A percentile compares a stretch with the other conserved stretches of the same genome.
Evolutionary conservation across 1,140 invertebrate species (phyloP).

Genomic region (Nebria ingens): DNA sequence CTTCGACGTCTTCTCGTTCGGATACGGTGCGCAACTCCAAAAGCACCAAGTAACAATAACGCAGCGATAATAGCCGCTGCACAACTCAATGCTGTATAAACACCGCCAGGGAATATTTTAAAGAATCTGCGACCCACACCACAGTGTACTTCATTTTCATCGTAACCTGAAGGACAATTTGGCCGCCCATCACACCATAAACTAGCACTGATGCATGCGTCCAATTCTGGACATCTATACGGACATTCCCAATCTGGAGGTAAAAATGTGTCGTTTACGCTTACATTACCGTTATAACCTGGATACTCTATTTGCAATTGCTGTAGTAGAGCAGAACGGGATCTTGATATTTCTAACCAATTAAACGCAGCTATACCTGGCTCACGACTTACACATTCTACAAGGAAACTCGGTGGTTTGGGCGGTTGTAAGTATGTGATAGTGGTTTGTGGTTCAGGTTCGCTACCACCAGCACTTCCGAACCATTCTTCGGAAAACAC

Average conservation of each 20-base stretch:
- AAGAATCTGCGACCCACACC: conserved; percentile 35
- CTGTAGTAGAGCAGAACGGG: conserved; percentile 48
- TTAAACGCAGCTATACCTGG: conserved; percentile 55
- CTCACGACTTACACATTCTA: conserved; percentile 61
- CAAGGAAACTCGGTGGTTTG: conserved; percentile 49
- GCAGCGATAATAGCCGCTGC: conserved; percentile 42
- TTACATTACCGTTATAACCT: conserved; percentile 33
- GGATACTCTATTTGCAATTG: conserved; percentile 39
- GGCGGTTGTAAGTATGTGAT: conserved; percentile 31
- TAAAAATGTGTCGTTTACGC: conserved; percentile 43
- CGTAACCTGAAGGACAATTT: conserved; percentile 76
- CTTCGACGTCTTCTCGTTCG: conserved; percentile 29
- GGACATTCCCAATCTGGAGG: conserved; percentile 46
- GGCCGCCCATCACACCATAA: conserved; percentile 79
- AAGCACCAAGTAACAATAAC: conserved; percentile 42
- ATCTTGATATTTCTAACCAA: conserved; percentile 62
- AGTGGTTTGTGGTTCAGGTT: conserved; percentile 22
- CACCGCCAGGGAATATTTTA: conserved; percentile 35
- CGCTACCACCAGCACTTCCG: conserved; percentile 27
- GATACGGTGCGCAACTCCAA: conserved; percentile 34
- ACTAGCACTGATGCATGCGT: conserved; percentile 73
- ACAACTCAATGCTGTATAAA: conserved; percentile 42
- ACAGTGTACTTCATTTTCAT: conserved; percentile 63
- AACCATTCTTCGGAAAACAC: conserved; percentile 65
- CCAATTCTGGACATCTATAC: conserved; percentile 75